Conservation (phyloP, 2,888 invertebrate species). For the Agonum fuliginosum region DNA sequence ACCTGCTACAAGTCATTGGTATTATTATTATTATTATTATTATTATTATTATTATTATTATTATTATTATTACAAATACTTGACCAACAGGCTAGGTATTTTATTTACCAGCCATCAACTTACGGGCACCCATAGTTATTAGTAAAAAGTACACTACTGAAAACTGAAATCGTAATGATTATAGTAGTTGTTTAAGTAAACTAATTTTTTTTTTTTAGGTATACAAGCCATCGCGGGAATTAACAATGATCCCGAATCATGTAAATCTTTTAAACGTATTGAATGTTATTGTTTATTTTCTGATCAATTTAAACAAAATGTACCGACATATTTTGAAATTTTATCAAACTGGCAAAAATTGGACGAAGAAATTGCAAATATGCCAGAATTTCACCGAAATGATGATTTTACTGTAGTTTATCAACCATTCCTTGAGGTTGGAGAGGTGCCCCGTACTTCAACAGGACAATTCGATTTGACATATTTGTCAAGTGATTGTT, state of each 20-base stretch:
- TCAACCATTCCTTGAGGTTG: constrained; percentile 73
- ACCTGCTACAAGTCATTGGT: too few relatives aligned
- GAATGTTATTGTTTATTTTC: constrained; percentile 78
- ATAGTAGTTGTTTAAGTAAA: too few relatives aligned
- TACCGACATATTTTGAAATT: neutral
- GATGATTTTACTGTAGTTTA: constrained; percentile 78
- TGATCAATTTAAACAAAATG: constrained; percentile 40
- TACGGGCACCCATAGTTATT: too few relatives aligned
- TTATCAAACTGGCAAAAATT: constrained; percentile 73
- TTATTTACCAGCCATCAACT: too few relatives aligned
- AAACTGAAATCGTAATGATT: too few relatives aligned
- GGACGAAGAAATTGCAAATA: constrained; percentile 73
- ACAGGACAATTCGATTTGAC: constrained; percentile 73
- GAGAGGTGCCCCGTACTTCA: constrained; percentile 70
- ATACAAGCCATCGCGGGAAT: constrained; percentile 70
- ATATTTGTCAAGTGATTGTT: constrained; percentile 78
- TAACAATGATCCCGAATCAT: constrained; percentile 68
- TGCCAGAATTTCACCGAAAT: constrained; percentile 73
- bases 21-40: too few relatives aligned
- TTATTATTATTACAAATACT: too few relatives aligned
- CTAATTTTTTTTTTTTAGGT: constrained; percentile 67
- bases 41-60: too few relatives aligned
- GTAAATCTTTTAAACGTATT: constrained; percentile 71
- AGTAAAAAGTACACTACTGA: too few relatives aligned
- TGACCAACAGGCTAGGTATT: too few relatives aligned